Percentiles rank a stretch among this genome's conserved stretches.
These are phyloP conservation scores for Esox niger DNA, from an alignment of 2,113 vertebrate genomes.

Conservation along the genomic window DNA sequence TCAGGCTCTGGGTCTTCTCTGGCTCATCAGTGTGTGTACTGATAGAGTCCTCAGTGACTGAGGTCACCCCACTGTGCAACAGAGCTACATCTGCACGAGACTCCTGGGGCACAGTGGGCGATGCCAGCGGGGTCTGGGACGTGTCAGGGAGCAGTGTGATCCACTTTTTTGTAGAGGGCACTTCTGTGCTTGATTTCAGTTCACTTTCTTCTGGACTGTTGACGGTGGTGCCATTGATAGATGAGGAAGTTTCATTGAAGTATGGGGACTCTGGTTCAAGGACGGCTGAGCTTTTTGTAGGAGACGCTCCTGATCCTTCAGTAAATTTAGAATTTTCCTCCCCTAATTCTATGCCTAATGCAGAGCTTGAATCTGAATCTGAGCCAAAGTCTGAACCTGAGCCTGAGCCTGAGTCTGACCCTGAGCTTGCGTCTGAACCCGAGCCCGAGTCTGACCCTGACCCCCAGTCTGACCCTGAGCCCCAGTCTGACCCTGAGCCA, in stretches of 20 bases:
- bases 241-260: slow-evolving; percentile 17
- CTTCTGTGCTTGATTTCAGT: slow-evolving; percentile 17
- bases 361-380: slow-evolving; percentile 9
- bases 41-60: slow-evolving; percentile 26
- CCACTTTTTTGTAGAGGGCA: slow-evolving; percentile 18
- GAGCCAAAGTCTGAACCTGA: no score
- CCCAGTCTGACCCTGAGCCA: no score
- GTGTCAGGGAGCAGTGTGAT: slow-evolving; percentile 53
- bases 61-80: slow-evolving; percentile 53
- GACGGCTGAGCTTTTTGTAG: slow-evolving; percentile 24
- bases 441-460: no score
- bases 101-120: slow-evolving; percentile 48
- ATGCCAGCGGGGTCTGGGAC: slow-evolving; percentile 27
- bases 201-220: slow-evolving; percentile 13
- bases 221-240: slow-evolving; percentile 7
- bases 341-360: not conserved
- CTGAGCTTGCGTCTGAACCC: no score
- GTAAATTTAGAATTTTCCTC: slow-evolving; percentile 1
- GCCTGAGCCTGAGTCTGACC: no score
- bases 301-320: slow-evolving; percentile 26
- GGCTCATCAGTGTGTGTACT: slow-evolving; percentile 7
- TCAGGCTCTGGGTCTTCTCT: slow-evolving; percentile 11
- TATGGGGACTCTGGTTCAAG: not conserved
- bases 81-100: slow-evolving; percentile 57
- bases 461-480: no score